These are phyloP conservation scores for Anaspis maculata DNA, from an alignment of 2,888 invertebrate genomes.

Conservation along the genomic window DNA sequence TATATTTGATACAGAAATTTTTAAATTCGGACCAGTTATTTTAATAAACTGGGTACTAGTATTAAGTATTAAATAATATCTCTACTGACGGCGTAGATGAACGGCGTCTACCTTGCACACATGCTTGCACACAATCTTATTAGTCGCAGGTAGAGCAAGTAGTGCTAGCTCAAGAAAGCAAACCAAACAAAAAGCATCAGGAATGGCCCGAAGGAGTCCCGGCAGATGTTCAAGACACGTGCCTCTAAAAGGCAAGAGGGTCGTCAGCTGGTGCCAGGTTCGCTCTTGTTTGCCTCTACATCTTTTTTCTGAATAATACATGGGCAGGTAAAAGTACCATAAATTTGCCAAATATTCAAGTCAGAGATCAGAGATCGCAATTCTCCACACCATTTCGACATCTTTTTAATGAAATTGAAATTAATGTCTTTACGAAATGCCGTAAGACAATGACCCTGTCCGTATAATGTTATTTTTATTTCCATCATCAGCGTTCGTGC, in stretches of 20 bases:
- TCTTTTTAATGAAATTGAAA: not conserved
- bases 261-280: conserved; percentile 3
- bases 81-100: too few species aligned
- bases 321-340: not conserved
- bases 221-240: conserved; percentile 14
- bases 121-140: too few species aligned
- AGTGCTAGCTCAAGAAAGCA: not conserved
- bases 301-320: not conserved
- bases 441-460: too few species aligned
- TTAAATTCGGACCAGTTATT: too few species aligned
- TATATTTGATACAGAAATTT: too few species aligned
- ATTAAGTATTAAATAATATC: too few species aligned
- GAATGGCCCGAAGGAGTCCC: conserved; percentile 1
- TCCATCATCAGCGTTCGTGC: not conserved
- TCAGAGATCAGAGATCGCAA: too few species aligned
- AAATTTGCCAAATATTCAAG: too few species aligned
- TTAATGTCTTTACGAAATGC: too few species aligned
- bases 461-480: not conserved
- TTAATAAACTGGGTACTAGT: too few species aligned
- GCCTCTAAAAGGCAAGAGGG: conserved; percentile 5
- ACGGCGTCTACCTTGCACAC: too few species aligned
- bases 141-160: too few species aligned
- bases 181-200: not conserved
- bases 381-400: not conserved
- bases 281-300: not conserved